These are phyloP conservation scores for Pegoplata infirma DNA, from an alignment of 2,888 invertebrate species.

Conservation along the genomic window DNA sequence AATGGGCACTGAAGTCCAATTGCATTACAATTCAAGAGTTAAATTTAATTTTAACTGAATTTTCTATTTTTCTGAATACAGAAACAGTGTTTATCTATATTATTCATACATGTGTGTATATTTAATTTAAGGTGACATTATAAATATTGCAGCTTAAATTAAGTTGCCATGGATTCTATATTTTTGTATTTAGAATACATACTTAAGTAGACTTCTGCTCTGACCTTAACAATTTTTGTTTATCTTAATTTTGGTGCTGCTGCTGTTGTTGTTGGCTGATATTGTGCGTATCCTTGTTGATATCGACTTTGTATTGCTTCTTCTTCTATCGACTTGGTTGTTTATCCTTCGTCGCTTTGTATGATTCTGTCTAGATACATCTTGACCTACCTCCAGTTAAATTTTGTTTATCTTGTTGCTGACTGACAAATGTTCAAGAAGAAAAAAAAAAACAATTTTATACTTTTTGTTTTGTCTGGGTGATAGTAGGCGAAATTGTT, in stretches of 20 bases:
- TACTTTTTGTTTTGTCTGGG: no score
- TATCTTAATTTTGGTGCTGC: no score
- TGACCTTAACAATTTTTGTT: no score
- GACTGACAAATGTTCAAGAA: constrained; percentile 34
- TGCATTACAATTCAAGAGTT: no score
- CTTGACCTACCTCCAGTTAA: constrained; percentile 67
- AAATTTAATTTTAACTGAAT: no score
- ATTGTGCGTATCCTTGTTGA: constrained; percentile 36
- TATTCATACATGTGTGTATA: neutral
- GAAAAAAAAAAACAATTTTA: neutral
- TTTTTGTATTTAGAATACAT: neutral
- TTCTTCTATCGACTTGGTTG: constrained; percentile 9
- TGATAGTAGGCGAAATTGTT: no score
- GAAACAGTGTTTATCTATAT: no score
- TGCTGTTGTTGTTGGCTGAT: neutral
- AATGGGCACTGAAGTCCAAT: no score
- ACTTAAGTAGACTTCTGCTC: neutral
- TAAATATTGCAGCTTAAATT: neutral
- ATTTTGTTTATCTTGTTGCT: constrained; percentile 55
- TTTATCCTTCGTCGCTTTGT: constrained; percentile 43
- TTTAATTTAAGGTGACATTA: constrained; percentile 22
- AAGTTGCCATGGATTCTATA: constrained; percentile 30
- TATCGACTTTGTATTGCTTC: constrained; percentile 6
- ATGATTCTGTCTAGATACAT: no score
- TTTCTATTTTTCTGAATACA: no score